These are phyloP conservation scores for Phrynocephalus vlangalii DNA, from an alignment of 2,797 vertebrate species.

Conservation along the genomic window DNA sequence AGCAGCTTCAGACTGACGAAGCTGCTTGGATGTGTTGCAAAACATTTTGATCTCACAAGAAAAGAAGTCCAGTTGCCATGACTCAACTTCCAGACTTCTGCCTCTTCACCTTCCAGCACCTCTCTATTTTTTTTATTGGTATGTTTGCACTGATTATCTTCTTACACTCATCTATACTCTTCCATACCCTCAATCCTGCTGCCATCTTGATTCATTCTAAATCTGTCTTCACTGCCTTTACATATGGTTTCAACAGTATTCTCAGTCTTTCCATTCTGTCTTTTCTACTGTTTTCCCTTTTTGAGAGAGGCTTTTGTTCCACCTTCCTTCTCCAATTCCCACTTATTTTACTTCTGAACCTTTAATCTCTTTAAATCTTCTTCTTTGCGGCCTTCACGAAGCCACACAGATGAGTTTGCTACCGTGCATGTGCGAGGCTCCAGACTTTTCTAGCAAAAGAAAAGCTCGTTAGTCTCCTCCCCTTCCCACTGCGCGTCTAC, in stretches of 20 bases:
- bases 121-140: neutral
- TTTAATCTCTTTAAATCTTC: neutral
- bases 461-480: too few relatives aligned
- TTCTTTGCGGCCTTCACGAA: too few relatives aligned
- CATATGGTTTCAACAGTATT: neutral
- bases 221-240: neutral
- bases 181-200: neutral
- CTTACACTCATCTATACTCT: neutral
- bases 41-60: too few relatives aligned
- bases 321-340: neutral
- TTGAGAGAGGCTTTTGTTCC: neutral
- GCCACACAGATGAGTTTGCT: too few relatives aligned
- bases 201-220: neutral
- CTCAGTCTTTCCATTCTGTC: neutral
- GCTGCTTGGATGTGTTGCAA: too few relatives aligned
- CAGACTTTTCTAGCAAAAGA: too few relatives aligned
- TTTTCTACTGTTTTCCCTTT: neutral
- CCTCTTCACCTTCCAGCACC: neutral
- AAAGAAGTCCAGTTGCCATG: too few relatives aligned
- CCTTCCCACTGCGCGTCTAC: too few relatives aligned
- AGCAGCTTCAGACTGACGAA: too few relatives aligned
- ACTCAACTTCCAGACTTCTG: neutral
- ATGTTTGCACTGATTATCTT: neutral
- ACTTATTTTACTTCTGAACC: neutral
- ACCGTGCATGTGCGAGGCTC: too few relatives aligned